phyloP scores from a whole-genome alignment of 2,113 vertebrate species.

The Apus apus region DNA sequence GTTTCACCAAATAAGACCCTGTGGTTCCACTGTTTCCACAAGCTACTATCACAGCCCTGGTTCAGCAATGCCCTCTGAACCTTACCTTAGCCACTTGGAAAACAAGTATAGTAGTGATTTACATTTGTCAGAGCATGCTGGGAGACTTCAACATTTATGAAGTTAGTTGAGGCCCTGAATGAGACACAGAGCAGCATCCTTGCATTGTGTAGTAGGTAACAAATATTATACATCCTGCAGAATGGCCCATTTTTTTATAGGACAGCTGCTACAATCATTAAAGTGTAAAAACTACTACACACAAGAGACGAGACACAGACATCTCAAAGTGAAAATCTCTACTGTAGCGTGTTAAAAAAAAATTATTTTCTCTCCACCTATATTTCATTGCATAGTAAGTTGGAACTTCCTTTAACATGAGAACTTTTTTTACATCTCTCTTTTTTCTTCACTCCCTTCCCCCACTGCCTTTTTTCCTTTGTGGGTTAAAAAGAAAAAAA shows the following conservation, averaged over 20 bases:
- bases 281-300: slow-evolving; percentile 16
- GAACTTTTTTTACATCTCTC: background rate
- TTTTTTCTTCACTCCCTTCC: background rate
- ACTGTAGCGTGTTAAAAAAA: background rate
- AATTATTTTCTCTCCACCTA: background rate
- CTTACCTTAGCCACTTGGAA: background rate
- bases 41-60: background rate
- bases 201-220: background rate
- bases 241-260: background rate
- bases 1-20: background rate
- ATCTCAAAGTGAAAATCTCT: background rate
- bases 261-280: slow-evolving; percentile 25
- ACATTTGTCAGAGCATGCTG: background rate
- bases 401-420: background rate
- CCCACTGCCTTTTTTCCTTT: background rate
- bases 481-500: background rate
- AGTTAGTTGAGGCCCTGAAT: background rate
- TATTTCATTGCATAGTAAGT: background rate
- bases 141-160: background rate
- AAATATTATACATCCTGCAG: background rate
- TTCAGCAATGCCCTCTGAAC: background rate
- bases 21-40: background rate
- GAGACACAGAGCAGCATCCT: background rate
- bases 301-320: slow-evolving; percentile 17
- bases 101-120: background rate